Evolutionary conservation across 92 coral and sea anemone genomes (phyloP), one percentile per base, ranked within the genome.

Genomic region (Pocillopora grandis): DNA sequence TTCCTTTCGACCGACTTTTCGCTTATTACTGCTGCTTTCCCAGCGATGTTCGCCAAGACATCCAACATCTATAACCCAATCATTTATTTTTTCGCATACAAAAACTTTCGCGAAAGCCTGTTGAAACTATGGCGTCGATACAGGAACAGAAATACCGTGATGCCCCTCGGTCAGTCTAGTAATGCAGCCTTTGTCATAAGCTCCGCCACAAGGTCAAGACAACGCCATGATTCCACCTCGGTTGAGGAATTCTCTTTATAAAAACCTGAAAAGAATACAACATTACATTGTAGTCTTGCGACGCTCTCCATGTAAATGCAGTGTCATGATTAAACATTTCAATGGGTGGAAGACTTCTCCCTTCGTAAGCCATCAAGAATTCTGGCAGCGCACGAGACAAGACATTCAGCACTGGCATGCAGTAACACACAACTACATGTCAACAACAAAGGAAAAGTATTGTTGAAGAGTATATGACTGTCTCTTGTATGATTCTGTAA

Each of bases 1-100:
- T 85, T 85, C 66, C 76, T 7, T 20, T 68, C 58, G 23, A 76
- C 62, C 76, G 62, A 76, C 64, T 12, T 69, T 23, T 61, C 88
- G 23, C 48, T 52, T 27, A 9, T 89, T 12, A 27, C 36, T 12
- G 82, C 76, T 27, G 67, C 75, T 35, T n/a, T 80, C 12, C 95
- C 97, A 2, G 3, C 92, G 0, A 4, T 93, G 36, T 72, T 92
- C 27, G 92, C 97, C 52, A 93, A 93, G 88, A 67, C 91, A 15
- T 75, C 95, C 1, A 69, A 77, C 7, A 63, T 75, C 59, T 93
- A 91, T 78, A 92, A 92, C 80, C 95, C 95, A 1, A 21, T 92
- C 27, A 90, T 92, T 62, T 92, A 84, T 52, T 92, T 90, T 69
- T 90, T 90, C 79, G 76, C 78, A 67, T 92, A 90, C 75, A 76